Base-by-base conservation (phyloP, 2,113 vertebrate species). In the Leptocoma aspasia region DNA sequence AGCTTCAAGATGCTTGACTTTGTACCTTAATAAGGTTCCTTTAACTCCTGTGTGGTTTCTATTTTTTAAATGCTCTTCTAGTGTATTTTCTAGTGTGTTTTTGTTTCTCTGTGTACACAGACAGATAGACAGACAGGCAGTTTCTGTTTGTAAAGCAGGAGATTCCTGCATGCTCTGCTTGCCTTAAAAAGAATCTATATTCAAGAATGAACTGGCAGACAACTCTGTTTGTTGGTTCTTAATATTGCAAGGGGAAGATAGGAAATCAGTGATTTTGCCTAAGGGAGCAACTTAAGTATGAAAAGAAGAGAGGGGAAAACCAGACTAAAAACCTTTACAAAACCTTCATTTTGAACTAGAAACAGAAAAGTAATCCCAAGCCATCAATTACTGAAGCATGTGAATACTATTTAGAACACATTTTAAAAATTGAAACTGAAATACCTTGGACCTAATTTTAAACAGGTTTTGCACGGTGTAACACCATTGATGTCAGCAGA, bases 381-480 rank as follows among this genome's bases (percentile, higher is more conserved):
- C 42, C n/a, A 60, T 81, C 79, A 93, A 78, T 92, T 95, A 84
- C 60, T 50, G 50, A 54, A 82, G 71, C 30, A 77, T 70, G 50
- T 68, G 72, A 92, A 89, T 45, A 53, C 15, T 90, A 86, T 85
- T 93, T 83, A 82, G 76, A 93, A 92, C 22, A 89, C n/a, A 86
- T 73, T 94, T 94, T 93, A 86, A 89, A 95, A 93, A 93, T 80
- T 22, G 49, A 95, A 92, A 93, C 41, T 41, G 5, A 93, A 92
- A 86, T 88, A 65, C 57, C 53, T 89, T 22, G 56, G 52, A 77
- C 73, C 44, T 75, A 84, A 93, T 93, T 96, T 86, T 96, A 94
- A 95, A 95, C 90, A 89, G 92, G 95, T 93, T 94, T 86, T 89
- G 69, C 93, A 78, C 42, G 93, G 80, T 75, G 85, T 53, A 88